Conservation (phyloP, 2,888 invertebrate species). For the Incurvaria masculella region DNA sequence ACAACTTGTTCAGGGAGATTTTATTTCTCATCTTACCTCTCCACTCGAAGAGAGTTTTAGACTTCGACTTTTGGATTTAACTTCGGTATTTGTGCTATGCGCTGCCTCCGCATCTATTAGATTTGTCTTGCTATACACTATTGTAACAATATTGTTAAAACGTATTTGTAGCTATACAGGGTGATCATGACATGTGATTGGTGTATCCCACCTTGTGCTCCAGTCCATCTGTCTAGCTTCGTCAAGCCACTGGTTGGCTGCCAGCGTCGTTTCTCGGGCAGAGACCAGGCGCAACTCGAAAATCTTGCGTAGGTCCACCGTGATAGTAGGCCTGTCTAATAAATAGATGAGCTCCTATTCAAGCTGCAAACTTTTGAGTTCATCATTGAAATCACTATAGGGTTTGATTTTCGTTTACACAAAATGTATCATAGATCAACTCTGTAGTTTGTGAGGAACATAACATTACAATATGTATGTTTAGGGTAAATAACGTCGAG, state of each 20-base stretch:
- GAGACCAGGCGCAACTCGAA: conserved; percentile 55
- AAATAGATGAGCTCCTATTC: too few relatives aligned
- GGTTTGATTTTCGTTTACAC: too few relatives aligned
- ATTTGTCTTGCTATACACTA: conserved; percentile 31
- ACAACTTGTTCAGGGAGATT: too few relatives aligned
- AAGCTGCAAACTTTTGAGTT: too few relatives aligned
- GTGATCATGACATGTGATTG: conserved; percentile 1
- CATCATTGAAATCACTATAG: too few relatives aligned
- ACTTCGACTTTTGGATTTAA: conserved; percentile 21
- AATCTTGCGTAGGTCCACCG: conserved; percentile 58
- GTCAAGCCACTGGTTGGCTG: conserved; percentile 51
- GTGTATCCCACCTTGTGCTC: conserved; percentile 47
- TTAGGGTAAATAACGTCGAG: too few relatives aligned
- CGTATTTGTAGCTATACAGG: neutral
- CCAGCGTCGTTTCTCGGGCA: conserved; percentile 47
- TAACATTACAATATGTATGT: too few relatives aligned
- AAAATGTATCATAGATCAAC: too few relatives aligned
- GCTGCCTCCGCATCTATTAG: conserved; percentile 22
- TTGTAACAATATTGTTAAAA: conserved; percentile 35
- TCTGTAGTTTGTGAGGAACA: too few relatives aligned
- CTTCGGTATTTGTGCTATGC: conserved; percentile 8
- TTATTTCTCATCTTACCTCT: neutral
- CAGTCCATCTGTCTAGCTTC: conserved; percentile 51
- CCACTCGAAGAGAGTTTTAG: conserved; percentile 11
- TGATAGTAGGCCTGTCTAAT: too few relatives aligned